phyloP scores from a whole-genome alignment of 2,888 invertebrate species.

The Drosophila emarginata region DNA sequence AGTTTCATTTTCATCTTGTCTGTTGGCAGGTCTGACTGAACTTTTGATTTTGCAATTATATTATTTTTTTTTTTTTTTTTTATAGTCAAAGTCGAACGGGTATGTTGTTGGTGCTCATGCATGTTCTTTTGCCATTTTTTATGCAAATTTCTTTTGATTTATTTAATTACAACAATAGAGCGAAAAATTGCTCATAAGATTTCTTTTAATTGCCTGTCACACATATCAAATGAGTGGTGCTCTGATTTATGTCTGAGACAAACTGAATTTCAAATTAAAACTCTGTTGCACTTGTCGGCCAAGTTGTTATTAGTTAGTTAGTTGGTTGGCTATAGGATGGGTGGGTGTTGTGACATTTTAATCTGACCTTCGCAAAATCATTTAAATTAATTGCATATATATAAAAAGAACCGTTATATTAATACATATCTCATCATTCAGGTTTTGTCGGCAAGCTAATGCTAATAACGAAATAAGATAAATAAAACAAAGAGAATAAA shows the following conservation, averaged over 20 bases:
- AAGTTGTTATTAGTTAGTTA: constrained; percentile 3
- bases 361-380: constrained; percentile 60
- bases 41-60: constrained; percentile 54
- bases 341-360: constrained; percentile 61
- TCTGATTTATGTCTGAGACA: constrained; percentile 51
- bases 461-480: constrained; percentile 44
- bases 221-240: constrained; percentile 56
- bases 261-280: not conserved
- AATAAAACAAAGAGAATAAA: constrained; percentile 36
- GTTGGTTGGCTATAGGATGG: not conserved
- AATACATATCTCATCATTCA: constrained; percentile 19
- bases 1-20: constrained; percentile 25
- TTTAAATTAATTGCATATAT: constrained; percentile 40
- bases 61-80: too few relatives aligned
- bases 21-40: constrained; percentile 40
- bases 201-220: constrained; percentile 68
- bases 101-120: constrained; percentile 26
- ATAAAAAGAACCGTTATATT: constrained; percentile 45
- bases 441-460: constrained; percentile 36
- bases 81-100: constrained; percentile 27
- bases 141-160: constrained; percentile 21
- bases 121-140: constrained; percentile 52
- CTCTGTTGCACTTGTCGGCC: not conserved
- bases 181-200: constrained; percentile 45
- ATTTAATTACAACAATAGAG: constrained; percentile 46